Evolutionary conservation across 2,888 invertebrate species (phyloP), one percentile per base, ranked within the genome.

Genomic region (Apotomis turbidana): DNA sequence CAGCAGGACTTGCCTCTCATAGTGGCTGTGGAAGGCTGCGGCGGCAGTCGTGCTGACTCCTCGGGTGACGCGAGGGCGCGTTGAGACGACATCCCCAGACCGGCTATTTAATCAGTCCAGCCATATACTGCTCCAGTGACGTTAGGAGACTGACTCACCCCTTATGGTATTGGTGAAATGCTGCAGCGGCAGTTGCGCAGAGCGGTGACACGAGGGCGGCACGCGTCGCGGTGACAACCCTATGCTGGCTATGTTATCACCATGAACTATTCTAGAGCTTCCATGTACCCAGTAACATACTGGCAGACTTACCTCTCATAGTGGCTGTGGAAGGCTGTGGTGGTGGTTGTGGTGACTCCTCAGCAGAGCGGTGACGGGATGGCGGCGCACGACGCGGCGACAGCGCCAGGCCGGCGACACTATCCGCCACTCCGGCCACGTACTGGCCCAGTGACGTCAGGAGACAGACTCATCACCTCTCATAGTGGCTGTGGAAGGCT

Each of bases 161-260:
- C 80, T 78, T 78, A 79, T 79, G n/a, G 79, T 79, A 9, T 76
- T 79, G 4, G 77, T 75, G 51, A 90, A 87, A 0, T 91, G 88
- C 69, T 85, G 93, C 55, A 88, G 90, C 74, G 84, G 89, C 81
- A 84, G 91, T 78, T 79, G 81, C 78, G 85, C 92, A 54, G 95
- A 95, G 77, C 95, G 95, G 83, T 96, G 96, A 1, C 96, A 94
- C 38, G 95, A 94, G 74, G 96, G 94, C 13, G 96, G 27, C 27
- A 2, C 27, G 2, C 27, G 2, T 2, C 27, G 27, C 27, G 27
- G 96, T 78, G 96, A 96, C 74, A 97, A 90, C 75, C 95, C 96
- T 79, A 97, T 91, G 81, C 96, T 97, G 62, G 97, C 97, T 78
- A 97, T 97, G 86, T 97, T 97, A 90, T 97, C 83, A 96, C 97